Evolutionary conservation across 2,113 vertebrate species (phyloP).

Genomic region (Emydura subglobosa): DNA sequence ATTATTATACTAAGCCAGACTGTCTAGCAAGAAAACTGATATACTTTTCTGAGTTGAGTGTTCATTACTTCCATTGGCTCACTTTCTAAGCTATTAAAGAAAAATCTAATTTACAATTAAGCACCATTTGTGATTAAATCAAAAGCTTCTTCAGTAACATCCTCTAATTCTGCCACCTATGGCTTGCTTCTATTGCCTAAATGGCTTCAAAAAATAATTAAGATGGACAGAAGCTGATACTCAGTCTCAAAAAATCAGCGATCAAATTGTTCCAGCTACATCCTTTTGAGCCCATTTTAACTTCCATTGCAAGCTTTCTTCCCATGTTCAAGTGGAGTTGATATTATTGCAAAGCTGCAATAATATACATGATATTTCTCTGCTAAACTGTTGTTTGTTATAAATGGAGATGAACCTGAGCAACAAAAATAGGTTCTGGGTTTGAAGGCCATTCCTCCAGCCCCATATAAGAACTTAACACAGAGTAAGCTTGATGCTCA

Average conservation of each 20-base stretch:
- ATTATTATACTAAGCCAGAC: conserved; percentile 6
- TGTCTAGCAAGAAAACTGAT: not conserved
- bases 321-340: conserved; percentile 6
- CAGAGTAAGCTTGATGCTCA: not conserved
- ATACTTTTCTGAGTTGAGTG: conserved; percentile 25
- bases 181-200: not conserved
- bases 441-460: not conserved
- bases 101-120: conserved; percentile 13
- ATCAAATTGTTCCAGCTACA: not conserved
- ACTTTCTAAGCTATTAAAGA: not conserved
- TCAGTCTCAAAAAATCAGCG: not conserved
- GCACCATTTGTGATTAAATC: conserved; percentile 11
- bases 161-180: not conserved
- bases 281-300: not conserved
- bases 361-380: not conserved
- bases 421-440: not conserved
- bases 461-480: accelerated
- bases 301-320: not conserved
- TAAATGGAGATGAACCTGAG: not conserved
- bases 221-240: not conserved
- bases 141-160: not conserved
- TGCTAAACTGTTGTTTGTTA: not conserved
- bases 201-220: not conserved
- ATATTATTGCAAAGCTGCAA: not conserved
- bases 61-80: not conserved